Base-by-base conservation (phyloP, 2,888 invertebrate genomes). In the Lamproptera curius region DNA sequence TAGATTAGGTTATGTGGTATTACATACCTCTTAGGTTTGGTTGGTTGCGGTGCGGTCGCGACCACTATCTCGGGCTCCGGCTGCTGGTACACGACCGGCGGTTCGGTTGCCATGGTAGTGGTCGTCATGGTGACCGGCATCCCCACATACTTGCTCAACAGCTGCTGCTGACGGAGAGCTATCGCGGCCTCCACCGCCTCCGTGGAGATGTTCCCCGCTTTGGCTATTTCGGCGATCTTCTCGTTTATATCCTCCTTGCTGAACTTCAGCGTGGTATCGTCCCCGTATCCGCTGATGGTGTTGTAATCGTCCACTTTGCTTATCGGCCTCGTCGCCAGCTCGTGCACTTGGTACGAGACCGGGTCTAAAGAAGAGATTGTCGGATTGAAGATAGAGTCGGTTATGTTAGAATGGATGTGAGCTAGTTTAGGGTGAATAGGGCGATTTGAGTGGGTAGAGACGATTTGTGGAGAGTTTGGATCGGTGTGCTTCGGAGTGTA, bases 101-200 rank as follows among this genome's bases (percentile, higher is more conserved):
- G 63, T 51, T 66, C 58, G 1, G 76, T 81, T 0, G 88, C 82
- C 0, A 86, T 76, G 0, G 88, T 81, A 0, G 88, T 85, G 0
- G 87, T 83, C 0, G 89, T 85, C 0, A 86, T 78, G 0, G 88
- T 73, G 46, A 87, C 57, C 16, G 82, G 77, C 23, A 87, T 63
- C 38, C 75, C 89, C 0, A 87, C 79, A 62, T 85, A 92, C 61
- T 91, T 91, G 39, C 87, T 90, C 63, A 92, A 65, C 53, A 93
- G 66, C 68, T 94, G 93, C 59, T 93, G 92, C 56, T 94, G 93
- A 36, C 92, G 85, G 57, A 92, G 76, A 2, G 91, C 84, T 43
- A 95, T 92, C 0, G 94, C 94, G 8, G 93, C 91, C 63, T 94
- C 93, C 2, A 95, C 90, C 5, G 93, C 92, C 50, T 94, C 94